A percentile compares a stretch with the other conserved stretches of the same genome.
phyloP scores from a whole-genome alignment of 2,113 vertebrate genomes.

The Gila orcuttii region DNA sequence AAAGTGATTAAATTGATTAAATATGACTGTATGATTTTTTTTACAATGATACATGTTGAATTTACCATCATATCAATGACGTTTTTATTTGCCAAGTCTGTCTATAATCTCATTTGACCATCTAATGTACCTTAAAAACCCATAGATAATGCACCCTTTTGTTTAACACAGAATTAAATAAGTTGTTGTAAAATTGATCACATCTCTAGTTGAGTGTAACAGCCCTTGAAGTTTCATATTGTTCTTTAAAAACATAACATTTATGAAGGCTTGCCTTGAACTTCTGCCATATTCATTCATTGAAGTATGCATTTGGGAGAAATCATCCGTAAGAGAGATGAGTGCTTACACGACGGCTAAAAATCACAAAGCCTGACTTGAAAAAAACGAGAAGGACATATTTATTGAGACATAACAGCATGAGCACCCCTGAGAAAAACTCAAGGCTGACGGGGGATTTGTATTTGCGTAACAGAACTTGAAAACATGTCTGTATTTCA shows the following conservation, averaged over 20 bases:
- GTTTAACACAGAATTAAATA: not conserved
- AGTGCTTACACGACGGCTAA: not conserved
- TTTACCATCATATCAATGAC: not conserved
- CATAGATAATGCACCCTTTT: not conserved
- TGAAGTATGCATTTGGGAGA: constrained; percentile 18
- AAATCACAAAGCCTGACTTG: constrained; percentile 27
- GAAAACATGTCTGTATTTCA: constrained; percentile 40
- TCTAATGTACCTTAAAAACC: too few species aligned
- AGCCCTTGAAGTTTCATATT: not conserved
- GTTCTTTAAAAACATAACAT: constrained; percentile 1
- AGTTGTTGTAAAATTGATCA: not conserved
- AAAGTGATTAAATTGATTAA: too few species aligned
- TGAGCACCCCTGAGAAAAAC: constrained; percentile 25
- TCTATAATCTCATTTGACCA: not conserved
- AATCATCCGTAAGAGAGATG: constrained; percentile 30
- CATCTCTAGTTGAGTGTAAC: not conserved
- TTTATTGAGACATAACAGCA: constrained; percentile 43
- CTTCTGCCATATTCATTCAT: not conserved
- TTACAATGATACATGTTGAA: not conserved
- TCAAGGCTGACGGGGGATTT: constrained; percentile 3
- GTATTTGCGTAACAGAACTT: constrained; percentile 22
- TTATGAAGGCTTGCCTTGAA: constrained; percentile 23
- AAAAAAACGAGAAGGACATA: constrained; percentile 28
- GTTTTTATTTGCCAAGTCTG: not conserved
- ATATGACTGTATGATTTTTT: too few species aligned